phyloP scores from a whole-genome alignment of 2,888 invertebrate genomes.

The Hyppa rectilinea region DNA sequence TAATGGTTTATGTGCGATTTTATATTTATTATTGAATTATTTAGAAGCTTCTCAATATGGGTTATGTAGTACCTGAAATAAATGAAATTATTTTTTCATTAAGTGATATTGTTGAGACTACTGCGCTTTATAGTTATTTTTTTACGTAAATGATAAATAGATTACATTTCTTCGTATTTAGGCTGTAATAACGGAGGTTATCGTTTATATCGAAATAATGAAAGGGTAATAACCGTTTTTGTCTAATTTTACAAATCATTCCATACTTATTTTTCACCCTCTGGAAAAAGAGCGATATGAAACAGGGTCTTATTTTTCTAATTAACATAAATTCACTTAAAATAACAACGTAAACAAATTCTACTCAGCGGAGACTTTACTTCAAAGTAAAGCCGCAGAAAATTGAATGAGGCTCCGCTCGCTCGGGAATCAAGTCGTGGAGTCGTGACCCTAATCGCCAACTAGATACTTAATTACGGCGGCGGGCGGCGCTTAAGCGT shows the following conservation, averaged over 20 bases:
- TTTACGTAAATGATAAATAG: no score
- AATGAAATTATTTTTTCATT: no score
- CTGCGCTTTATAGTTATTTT: no score
- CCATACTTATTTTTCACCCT: background rate
- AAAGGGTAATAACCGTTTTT: no score
- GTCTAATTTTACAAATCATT: background rate
- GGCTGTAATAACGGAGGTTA: no score
- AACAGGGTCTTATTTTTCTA: constrained; percentile 14
- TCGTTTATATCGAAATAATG: no score
- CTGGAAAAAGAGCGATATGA: background rate
- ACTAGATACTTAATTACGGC: constrained; percentile 57
- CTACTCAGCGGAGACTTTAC: constrained; percentile 30
- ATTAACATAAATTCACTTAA: constrained; percentile 36
- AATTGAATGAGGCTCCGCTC: constrained; percentile 47
- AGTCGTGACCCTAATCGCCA: constrained; percentile 56
- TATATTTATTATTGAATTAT: no score
- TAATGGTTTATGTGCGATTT: no score
- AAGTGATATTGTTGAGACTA: no score
- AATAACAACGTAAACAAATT: constrained; percentile 35
- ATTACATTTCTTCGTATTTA: no score
- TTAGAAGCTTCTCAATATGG: no score
- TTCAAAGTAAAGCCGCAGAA: constrained; percentile 48
- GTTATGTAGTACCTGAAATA: no score
- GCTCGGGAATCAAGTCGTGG: constrained; percentile 48
- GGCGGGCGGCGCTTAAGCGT: constrained; percentile 44